phyloP scores from a whole-genome alignment of 1,140 invertebrate species.

The Zaprionus kolodkinae region DNA sequence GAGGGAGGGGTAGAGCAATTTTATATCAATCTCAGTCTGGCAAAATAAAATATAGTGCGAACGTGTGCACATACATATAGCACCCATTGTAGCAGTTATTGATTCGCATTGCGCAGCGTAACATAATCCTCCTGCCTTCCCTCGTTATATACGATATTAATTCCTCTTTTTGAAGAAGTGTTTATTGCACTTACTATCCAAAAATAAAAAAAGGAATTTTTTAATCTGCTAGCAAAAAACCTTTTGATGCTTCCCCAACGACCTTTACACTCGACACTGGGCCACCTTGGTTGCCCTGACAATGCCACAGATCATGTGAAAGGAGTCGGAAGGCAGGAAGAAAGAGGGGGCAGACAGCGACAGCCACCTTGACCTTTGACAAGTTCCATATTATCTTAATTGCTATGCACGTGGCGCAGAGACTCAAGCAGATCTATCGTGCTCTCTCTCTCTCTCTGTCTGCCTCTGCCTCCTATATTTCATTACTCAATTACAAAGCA shows the following conservation, averaged over 20 bases:
- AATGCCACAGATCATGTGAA: constrained; percentile 1
- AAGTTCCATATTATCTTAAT: constrained; percentile 51
- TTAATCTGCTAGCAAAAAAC: not conserved
- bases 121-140: not conserved
- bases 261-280: not conserved
- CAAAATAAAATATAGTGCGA: not conserved
- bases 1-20: too few relatives aligned
- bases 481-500: constrained; percentile 78
- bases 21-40: too few relatives aligned
- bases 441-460: not conserved
- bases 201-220: not conserved
- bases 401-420: constrained; percentile 43
- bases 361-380: constrained; percentile 25
- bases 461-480: constrained; percentile 45
- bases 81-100: not conserved
- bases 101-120: not conserved
- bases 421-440: not conserved
- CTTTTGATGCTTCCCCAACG: not conserved
- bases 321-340: not conserved
- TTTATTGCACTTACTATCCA: not conserved
- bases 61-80: not conserved
- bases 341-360: constrained; percentile 5
- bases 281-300: constrained; percentile 9
- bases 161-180: not conserved
- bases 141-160: not conserved